Base-by-base conservation (phyloP, 2,113 vertebrate genomes). In the Chloropsis cyanopogon region DNA sequence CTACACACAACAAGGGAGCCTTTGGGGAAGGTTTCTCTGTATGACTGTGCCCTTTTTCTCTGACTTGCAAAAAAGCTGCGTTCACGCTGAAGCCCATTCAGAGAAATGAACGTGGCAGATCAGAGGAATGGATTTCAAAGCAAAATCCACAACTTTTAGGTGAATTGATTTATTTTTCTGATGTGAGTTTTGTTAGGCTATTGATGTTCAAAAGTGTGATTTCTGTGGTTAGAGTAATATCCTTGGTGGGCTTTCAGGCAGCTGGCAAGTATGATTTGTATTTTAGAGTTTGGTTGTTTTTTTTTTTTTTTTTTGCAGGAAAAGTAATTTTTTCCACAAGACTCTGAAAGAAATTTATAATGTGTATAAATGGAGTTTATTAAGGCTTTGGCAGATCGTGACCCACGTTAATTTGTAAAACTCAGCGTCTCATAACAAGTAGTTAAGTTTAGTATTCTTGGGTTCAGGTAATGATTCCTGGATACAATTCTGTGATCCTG, bases 261-360 rank as follows among this genome's bases (percentile, higher is more conserved):
- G 44, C 72, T 91, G 56, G 69, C 56, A 60, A 52, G 15, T 78
- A 31, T 49, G 42, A 70, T 23, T 95, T 69, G 19, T 33, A 5
- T 56, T 87, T 91, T 83, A 61, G 17, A 75, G 53, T n/a, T 0
- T 0, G 10, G 25, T 1, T 13, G 8, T 37, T 37, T 37, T 37
- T 37, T 37, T 0, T 1, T 14, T 33, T 1, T 14, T 31, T 64
- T 76, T 73, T 72, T n/a, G 1, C 37, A 81, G 53, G 24, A 66
- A 88, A 79, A 81, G 49, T 92, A 86, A 46, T 75, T 65, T 93
- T 95, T 95, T 82, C 81, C 81, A 73, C 56, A 69, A 29, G 69
- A 13, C 46, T 65, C 47, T 82, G 44, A 71, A 79, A 85, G 46
- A 61, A 49, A 79, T 91, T 92, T 96, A 61, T 91, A 56, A 31